These are phyloP conservation scores for Euura lappo DNA, from an alignment of 1,140 invertebrate genomes.

Conservation along the genomic window DNA sequence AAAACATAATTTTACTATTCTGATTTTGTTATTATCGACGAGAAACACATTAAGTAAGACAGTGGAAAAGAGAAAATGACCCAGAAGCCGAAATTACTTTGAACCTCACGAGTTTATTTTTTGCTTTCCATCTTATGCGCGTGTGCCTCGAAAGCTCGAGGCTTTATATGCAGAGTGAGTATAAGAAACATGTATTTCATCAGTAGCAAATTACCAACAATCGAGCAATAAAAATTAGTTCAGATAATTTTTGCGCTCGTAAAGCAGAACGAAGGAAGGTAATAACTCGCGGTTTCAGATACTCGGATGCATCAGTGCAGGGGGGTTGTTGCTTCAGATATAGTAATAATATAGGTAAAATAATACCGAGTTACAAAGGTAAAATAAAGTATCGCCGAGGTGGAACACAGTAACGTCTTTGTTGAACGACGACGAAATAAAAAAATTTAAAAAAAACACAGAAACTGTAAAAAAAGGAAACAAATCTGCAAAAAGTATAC, in stretches of 20 bases:
- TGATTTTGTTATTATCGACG: too few relatives aligned
- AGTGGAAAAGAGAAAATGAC: too few relatives aligned
- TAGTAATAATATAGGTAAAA: slow-evolving; percentile 10
- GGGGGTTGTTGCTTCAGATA: not conserved
- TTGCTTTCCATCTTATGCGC: too few relatives aligned
- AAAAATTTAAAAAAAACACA: not conserved
- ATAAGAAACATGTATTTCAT: slow-evolving; percentile 32
- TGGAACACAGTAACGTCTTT: slow-evolving; percentile 13
- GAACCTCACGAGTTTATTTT: too few relatives aligned
- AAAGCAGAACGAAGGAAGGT: slow-evolving; percentile 29
- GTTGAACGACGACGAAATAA: not conserved
- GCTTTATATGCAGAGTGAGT: too few relatives aligned
- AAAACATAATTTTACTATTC: too few relatives aligned
- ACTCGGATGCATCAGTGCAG: slow-evolving; percentile 9
- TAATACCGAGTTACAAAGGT: not conserved
- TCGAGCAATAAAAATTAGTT: slow-evolving; percentile 29
- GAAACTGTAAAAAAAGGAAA: not conserved
- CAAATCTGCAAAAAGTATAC: slow-evolving; percentile 17
- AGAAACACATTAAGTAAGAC: too few relatives aligned
- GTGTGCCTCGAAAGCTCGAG: too few relatives aligned
- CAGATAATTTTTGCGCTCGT: slow-evolving; percentile 41
- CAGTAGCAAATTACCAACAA: slow-evolving; percentile 34
- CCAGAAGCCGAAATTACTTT: too few relatives aligned
- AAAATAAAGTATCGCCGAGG: not conserved
- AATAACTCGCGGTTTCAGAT: not conserved